Base-by-base conservation (phyloP, 2,113 vertebrate genomes). In the Atherinomorus stipes region DNA sequence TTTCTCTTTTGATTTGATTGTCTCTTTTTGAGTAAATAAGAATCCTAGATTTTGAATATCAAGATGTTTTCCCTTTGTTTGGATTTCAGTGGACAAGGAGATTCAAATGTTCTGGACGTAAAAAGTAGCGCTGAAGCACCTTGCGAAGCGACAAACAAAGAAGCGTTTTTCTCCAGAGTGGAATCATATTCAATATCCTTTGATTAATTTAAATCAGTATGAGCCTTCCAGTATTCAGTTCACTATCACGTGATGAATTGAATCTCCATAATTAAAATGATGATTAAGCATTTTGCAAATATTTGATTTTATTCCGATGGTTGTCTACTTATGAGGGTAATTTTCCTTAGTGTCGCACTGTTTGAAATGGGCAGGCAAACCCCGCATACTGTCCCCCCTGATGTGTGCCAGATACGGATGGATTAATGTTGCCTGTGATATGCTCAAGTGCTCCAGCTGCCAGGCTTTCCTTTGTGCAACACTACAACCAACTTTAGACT, bases 101-200 rank as follows among this genome's bases (percentile, higher is more conserved):
- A 89, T 76, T 23, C 74, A 23, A 86, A 84, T 5, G 59, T 63
- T 34, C 21, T 78, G 38, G 89, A 90, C 56, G 78, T 80, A 42
- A 86, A 85, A 62, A 86, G 78, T 60, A 74, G 79, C 71, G 57
- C n/a, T 65, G 76, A 87, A 74, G 67, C 85, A 44, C 87, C 94
- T 15, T 88, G 94, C 74, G 96, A 98, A 37, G 94, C 95, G 2
- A 93, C 94, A 19, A 98, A 96, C 92, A 96, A 95, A 92, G 96
- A 98, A 57, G 95, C 95, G 6, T 99, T 96, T 76, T 98, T 96
- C 86, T 94, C 88, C 78, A 92, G 97, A 84, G 97, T 99, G 60
- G 95, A 98, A 71, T 95, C 97, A 0, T 99, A 96, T 90, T 95
- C 97, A 19, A 99, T 99, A 99, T 99, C 97, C 96, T 98, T 97